Conservation (phyloP, 2,113 vertebrate genomes). For the Paraplagusia blochii region DNA sequence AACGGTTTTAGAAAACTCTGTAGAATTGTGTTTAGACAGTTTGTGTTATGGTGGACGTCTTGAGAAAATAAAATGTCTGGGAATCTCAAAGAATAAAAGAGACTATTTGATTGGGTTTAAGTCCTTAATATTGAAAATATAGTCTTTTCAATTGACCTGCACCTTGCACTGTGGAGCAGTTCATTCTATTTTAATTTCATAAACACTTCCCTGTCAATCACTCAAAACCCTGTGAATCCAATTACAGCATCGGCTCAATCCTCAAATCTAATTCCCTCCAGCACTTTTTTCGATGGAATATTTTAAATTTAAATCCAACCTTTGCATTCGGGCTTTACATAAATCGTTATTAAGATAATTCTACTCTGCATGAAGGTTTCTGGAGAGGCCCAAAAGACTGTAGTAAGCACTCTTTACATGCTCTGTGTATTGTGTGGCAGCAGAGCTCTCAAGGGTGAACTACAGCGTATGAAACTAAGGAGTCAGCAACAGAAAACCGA, state of each 20-base stretch:
- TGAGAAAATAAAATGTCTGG: too few relatives aligned
- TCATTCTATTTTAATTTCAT: slow-evolving; percentile 19
- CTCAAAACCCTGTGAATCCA: slow-evolving; percentile 30
- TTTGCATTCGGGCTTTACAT: slow-evolving; percentile 44
- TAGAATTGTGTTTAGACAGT: too few relatives aligned
- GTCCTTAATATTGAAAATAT: neutral
- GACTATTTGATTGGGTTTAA: too few relatives aligned
- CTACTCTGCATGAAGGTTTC: slow-evolving; percentile 47
- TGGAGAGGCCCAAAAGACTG: slow-evolving; percentile 50
- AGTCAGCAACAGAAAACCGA: slow-evolving; percentile 68
- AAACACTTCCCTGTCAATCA: slow-evolving; percentile 18
- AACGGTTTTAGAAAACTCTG: too few relatives aligned
- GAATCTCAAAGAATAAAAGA: too few relatives aligned
- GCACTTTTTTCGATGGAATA: slow-evolving; percentile 25
- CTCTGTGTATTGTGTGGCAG: slow-evolving; percentile 61
- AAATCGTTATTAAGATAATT: slow-evolving; percentile 62
- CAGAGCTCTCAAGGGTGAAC: slow-evolving; percentile 69
- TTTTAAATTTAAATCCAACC: slow-evolving; percentile 8
- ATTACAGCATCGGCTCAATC: slow-evolving; percentile 31
- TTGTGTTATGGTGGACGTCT: too few relatives aligned
- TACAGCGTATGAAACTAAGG: slow-evolving; percentile 64
- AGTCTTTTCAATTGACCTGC: slow-evolving; percentile 11
- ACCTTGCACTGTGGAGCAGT: slow-evolving; percentile 11
- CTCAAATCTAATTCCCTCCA: slow-evolving; percentile 44
- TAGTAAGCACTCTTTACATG: slow-evolving; percentile 65